phyloP scores from a whole-genome alignment of 2,797 vertebrate genomes.

The Chromis chromis region DNA sequence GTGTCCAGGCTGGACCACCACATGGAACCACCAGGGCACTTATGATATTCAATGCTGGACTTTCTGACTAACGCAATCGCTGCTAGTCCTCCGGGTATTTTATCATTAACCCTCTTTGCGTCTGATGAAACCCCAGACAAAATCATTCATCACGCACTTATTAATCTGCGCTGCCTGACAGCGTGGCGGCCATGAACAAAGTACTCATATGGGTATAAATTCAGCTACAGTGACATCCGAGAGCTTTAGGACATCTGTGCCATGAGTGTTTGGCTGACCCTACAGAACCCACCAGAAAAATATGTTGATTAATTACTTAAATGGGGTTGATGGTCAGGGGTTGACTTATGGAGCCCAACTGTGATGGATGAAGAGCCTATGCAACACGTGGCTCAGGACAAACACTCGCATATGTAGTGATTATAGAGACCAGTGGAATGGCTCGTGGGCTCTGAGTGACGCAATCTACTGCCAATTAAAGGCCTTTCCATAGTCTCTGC shows the following conservation, averaged over 20 bases:
- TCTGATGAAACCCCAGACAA: conserved; percentile 16
- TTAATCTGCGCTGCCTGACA: not conserved
- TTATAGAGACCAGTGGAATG: conserved; percentile 44
- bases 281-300: conserved; percentile 20
- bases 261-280: conserved; percentile 30
- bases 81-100: conserved; percentile 24
- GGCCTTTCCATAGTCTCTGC: conserved; percentile 13
- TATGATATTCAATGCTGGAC: conserved; percentile 4
- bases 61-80: conserved; percentile 10
- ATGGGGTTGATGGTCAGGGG: conserved; percentile 39
- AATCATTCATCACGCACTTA: conserved; percentile 3
- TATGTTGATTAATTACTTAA: conserved; percentile 70
- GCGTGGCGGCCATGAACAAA: conserved; percentile 2
- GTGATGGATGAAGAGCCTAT: conserved; percentile 47
- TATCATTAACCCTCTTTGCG: conserved; percentile 26
- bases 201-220: conserved; percentile 22
- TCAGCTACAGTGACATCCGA: conserved; percentile 21
- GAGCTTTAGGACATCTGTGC: conserved; percentile 60
- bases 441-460: conserved; percentile 16
- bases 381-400: conserved; percentile 32
- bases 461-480: conserved; percentile 49
- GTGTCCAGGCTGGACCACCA: conserved; percentile 48
- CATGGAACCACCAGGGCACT: conserved; percentile 39
- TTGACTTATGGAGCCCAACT: conserved; percentile 47
- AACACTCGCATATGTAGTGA: conserved; percentile 35